phyloP scores from a whole-genome alignment of 2,797 vertebrate species.

The Mormyrops attenuatus region DNA sequence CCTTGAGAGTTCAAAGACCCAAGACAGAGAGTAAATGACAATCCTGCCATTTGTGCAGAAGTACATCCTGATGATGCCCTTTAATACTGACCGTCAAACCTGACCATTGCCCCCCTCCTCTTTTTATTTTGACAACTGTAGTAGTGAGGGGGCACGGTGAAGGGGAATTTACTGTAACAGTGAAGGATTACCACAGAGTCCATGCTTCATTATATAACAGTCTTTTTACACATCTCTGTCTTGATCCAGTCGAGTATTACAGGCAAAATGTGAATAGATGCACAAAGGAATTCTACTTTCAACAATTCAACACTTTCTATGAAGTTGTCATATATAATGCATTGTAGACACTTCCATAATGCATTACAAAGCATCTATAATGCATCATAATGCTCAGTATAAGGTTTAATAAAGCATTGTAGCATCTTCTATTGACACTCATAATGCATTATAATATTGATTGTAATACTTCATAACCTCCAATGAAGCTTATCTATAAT shows the following conservation, averaged over 20 bases:
- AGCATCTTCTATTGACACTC: neutral
- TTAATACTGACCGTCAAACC: slow-evolving; percentile 53
- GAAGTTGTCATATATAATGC: neutral
- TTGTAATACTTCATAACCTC: neutral
- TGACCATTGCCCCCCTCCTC: slow-evolving; percentile 50
- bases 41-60: slow-evolving; percentile 70
- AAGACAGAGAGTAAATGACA: slow-evolving; percentile 73
- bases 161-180: slow-evolving; percentile 18
- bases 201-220: neutral
- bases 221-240: neutral
- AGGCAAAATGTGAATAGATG: neutral
- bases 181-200: neutral
- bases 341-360: neutral
- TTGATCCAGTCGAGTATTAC: neutral
- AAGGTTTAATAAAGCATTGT: neutral
- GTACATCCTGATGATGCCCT: slow-evolving; percentile 70
- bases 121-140: slow-evolving; percentile 25
- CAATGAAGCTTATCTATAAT: neutral
- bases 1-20: slow-evolving; percentile 68
- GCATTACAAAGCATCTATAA: neutral
- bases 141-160: neutral
- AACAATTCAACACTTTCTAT: neutral
- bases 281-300: neutral
- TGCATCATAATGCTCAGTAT: neutral
- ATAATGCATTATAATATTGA: neutral